Evolutionary conservation across 2,888 invertebrate species (phyloP), one percentile per base, ranked within the genome.

Genomic region (Agrochola circellaris): DNA sequence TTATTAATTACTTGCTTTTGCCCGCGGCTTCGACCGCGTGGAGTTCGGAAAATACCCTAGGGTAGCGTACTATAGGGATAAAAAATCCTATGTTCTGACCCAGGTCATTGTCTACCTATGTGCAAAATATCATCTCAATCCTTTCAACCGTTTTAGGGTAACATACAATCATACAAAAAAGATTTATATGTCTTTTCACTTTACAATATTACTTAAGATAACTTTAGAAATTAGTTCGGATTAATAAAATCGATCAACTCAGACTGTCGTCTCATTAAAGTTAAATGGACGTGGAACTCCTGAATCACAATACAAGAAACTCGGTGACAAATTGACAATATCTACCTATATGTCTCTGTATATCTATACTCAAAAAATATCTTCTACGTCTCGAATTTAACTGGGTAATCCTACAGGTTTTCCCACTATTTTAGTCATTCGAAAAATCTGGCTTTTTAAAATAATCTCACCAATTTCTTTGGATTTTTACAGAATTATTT

Each of bases 271-370:
- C 1, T 5, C 38, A 38, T 61, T 54, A 34, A 30, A 8, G 51
- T 20, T 61, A 62, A n/a, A 51, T 30, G 8, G 9, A 73, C 30
- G 30, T 62, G 30, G 30, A 73, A 51, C 9, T 42, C 17, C 15
- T 30, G 20, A 73, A 73, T 73, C 9, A 51, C 17, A 51, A 38
- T 34, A 48, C 26, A 17, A 58, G n/a, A 51, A 72, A 54, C 30
- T 45, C 17, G 13, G 30, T 30, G 54, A 38, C 7, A 3, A 38
- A 38, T 38, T 38, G 38, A 45, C 13, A 42, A n/a, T 20, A 71
- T 45, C 3, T 23, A 34, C 34, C 34, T 34, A 30, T 30, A 30
- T 30, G 38, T 38, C 0, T 3, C 0, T 38, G 5, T 4, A 5
- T 38, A 6, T 8, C 17, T 11, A 2, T n/a, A 20, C 13, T 56